These are phyloP conservation scores for Littorina saxatilis DNA, from an alignment of 1,140 invertebrate genomes.

Conservation along the genomic window DNA sequence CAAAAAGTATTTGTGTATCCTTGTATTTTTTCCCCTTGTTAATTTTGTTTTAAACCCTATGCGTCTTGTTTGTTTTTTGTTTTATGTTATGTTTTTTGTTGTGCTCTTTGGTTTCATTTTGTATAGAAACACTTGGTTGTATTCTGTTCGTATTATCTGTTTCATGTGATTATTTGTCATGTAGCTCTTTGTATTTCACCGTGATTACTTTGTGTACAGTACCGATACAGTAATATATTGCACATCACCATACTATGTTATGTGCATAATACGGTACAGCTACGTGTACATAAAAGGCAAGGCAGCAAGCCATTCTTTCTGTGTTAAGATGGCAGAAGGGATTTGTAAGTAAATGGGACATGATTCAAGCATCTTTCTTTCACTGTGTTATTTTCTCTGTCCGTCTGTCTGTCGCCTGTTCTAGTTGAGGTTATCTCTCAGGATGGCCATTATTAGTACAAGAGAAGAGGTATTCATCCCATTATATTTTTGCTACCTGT, in stretches of 20 bases:
- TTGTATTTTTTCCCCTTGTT: not conserved
- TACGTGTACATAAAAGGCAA: conserved; percentile 14
- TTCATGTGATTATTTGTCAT: conserved; percentile 1
- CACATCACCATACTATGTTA: too few species aligned
- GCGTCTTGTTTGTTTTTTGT: not conserved
- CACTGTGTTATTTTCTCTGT: not conserved
- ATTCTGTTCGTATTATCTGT: not conserved
- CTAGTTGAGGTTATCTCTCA: too few species aligned
- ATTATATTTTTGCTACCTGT: not conserved
- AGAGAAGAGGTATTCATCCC: not conserved
- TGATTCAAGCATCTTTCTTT: not conserved
- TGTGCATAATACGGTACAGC: conserved; percentile 23
- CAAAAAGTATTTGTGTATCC: conserved; percentile 20
- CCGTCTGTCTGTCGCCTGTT: too few species aligned
- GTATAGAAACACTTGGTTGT: not conserved
- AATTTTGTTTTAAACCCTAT: not conserved
- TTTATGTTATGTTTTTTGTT: not conserved
- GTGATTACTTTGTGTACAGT: conserved; percentile 28
- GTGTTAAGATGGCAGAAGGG: not conserved
- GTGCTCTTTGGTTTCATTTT: conserved; percentile 8
- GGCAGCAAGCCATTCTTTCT: conserved; percentile 16
- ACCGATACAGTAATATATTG: not conserved
- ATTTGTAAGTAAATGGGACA: conserved; percentile 28
- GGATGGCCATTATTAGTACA: not conserved
- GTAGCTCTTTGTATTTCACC: conserved; percentile 6